phyloP scores from a whole-genome alignment of 1,140 invertebrate species.

The Aradophagus sp. region DNA sequence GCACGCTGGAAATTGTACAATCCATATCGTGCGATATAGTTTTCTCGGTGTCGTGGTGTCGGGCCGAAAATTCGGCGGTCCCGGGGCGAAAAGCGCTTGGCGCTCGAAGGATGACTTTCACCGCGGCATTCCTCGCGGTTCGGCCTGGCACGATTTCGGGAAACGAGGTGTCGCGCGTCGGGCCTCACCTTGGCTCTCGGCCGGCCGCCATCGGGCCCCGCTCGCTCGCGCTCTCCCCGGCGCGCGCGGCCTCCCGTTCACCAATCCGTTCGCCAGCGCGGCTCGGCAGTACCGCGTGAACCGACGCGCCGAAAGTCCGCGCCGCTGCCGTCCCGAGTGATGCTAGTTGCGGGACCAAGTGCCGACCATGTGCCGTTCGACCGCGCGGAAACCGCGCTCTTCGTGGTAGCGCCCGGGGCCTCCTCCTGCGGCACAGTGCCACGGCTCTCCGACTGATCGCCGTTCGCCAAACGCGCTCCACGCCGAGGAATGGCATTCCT shows the following conservation, averaged over 20 bases:
- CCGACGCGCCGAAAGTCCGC: conserved; percentile 54
- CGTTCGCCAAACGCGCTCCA: conserved; percentile 35
- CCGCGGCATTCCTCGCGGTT: too few species aligned
- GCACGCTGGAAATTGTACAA: too few species aligned
- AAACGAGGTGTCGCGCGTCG: conserved; percentile 28
- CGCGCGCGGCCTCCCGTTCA: too few species aligned
- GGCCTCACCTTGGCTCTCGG: conserved; percentile 33
- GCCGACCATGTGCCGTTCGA: conserved; percentile 34
- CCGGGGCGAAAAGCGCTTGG: too few species aligned
- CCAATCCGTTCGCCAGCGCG: conserved; percentile 58
- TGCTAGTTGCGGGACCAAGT: conserved; percentile 39
- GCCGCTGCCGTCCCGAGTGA: conserved; percentile 17
- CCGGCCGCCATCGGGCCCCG: conserved; percentile 21
- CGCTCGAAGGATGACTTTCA: too few species aligned
- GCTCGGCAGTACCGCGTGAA: conserved; percentile 55
- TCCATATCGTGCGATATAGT: too few species aligned
- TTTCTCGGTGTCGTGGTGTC: too few species aligned
- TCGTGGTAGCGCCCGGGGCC: conserved; percentile 19
- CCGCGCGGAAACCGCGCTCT: not conserved
- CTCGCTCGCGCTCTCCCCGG: conserved; percentile 30
- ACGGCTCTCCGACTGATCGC: conserved; percentile 23
- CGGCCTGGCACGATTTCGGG: conserved; percentile 42
- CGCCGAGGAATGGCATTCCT: conserved; percentile 51
- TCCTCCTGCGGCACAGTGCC: not conserved
- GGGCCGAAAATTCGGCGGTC: too few species aligned